These are phyloP conservation scores for Pholis gunnellus DNA, from an alignment of 2,113 vertebrate genomes.

Conservation along the genomic window DNA sequence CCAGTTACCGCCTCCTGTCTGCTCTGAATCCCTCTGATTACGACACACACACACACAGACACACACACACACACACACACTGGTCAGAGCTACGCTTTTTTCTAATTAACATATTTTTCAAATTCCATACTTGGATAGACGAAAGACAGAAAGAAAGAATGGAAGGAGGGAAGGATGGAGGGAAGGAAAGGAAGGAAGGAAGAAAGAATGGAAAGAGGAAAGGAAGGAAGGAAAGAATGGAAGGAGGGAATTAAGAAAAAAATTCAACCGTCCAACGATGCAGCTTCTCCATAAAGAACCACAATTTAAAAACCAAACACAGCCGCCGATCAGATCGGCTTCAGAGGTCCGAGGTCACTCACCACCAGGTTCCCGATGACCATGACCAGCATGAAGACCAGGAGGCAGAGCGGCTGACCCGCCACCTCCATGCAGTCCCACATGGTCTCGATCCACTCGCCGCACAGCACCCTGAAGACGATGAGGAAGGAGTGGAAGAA, in stretches of 20 bases:
- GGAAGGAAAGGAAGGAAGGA: too few species aligned
- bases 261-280: too few species aligned
- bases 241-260: too few species aligned
- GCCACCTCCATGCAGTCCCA: slow-evolving; percentile 96
- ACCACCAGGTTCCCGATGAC: slow-evolving; percentile 98
- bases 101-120: too few species aligned
- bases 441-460: slow-evolving; percentile 99
- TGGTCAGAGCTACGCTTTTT: not conserved
- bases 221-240: too few species aligned
- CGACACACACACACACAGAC: not conserved
- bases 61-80: not conserved
- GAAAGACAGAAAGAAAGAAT: not conserved
- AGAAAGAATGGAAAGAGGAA: too few species aligned
- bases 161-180: not conserved
- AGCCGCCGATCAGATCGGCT: too few species aligned
- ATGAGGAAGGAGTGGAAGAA: slow-evolving; percentile 97
- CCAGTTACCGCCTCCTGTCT: slow-evolving; percentile 3
- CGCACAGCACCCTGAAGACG: slow-evolving; percentile 93
- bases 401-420: slow-evolving; percentile 86
- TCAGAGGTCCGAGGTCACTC: slow-evolving; percentile 71
- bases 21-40: not conserved
- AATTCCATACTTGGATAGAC: too few species aligned
- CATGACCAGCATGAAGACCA: slow-evolving; percentile 96
- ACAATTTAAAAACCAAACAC: too few species aligned
- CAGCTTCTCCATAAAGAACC: too few species aligned